A percentile compares a stretch with the other conserved stretches of the same genome.
These are phyloP conservation scores for Halictus quadricinctus DNA, from an alignment of 2,888 invertebrate species.

Conservation along the genomic window DNA sequence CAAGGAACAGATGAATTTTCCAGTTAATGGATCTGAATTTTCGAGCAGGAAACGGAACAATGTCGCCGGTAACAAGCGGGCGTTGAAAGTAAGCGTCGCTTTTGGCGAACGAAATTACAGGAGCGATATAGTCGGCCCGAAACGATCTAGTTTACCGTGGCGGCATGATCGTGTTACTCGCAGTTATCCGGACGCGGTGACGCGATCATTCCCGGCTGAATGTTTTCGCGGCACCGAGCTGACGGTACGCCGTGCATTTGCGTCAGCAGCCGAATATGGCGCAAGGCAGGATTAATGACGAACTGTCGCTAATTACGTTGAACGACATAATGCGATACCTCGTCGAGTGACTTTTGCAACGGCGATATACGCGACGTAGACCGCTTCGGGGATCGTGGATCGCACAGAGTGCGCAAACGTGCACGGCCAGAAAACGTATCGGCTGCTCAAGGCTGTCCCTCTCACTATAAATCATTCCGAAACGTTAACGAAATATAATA, in stretches of 20 bases:
- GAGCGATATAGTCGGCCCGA: slow-evolving; percentile 9
- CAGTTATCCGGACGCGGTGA: slow-evolving; percentile 26
- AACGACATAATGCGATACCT: slow-evolving; percentile 48
- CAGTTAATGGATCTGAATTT: neutral
- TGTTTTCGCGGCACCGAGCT: slow-evolving; percentile 38
- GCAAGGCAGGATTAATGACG: slow-evolving; percentile 68
- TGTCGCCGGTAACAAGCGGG: neutral
- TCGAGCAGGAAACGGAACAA: neutral
- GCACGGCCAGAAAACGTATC: neutral
- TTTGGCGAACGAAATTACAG: neutral
- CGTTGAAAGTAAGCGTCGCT: neutral
- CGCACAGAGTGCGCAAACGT: neutral
- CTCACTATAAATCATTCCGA: neutral
- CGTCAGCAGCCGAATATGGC: slow-evolving; percentile 39
- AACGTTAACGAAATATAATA: slow-evolving; percentile 3
- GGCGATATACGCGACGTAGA: neutral
- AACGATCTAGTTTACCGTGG: slow-evolving; percentile 16
- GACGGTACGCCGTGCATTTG: slow-evolving; percentile 20
- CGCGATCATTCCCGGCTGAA: slow-evolving; percentile 31
- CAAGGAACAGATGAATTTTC: neutral
- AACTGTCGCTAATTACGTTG: slow-evolving; percentile 70
- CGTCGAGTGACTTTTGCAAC: slow-evolving; percentile 46
- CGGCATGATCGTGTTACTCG: slow-evolving; percentile 13
- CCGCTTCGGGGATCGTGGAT: neutral
- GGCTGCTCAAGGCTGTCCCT: neutral